phyloP scores from a whole-genome alignment of 1,140 invertebrate species.

The Physella acuta region DNA sequence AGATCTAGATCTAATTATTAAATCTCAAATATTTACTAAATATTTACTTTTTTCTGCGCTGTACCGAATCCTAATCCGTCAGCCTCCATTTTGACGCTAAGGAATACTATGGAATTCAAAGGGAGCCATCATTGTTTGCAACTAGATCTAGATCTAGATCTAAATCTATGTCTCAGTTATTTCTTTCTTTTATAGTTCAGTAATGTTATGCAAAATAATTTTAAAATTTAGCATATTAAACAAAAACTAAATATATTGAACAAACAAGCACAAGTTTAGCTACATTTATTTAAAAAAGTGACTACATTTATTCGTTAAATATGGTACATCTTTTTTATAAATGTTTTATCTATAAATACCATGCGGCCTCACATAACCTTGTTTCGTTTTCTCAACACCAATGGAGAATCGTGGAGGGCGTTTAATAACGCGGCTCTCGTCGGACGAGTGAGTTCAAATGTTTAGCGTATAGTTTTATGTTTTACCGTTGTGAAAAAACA shows the following conservation, averaged over 20 bases:
- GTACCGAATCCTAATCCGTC: conserved; percentile 16
- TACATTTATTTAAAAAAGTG: not conserved
- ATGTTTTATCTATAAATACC: not conserved
- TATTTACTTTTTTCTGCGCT: conserved; percentile 8
- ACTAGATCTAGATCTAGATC: not conserved
- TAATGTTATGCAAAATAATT: no score
- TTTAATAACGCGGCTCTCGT: not conserved
- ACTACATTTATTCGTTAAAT: not conserved
- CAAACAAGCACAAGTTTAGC: not conserved
- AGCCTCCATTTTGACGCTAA: conserved; percentile 23
- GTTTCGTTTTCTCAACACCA: not conserved
- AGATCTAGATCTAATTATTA: not conserved
- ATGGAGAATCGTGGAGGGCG: not conserved
- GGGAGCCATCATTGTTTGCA: not conserved
- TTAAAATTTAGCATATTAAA: no score
- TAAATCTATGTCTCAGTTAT: not conserved
- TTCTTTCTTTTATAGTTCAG: not conserved
- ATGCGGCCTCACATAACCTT: not conserved
- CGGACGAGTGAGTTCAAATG: not conserved
- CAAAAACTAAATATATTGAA: not conserved
- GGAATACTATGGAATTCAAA: conserved; percentile 9
- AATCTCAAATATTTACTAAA: not conserved
- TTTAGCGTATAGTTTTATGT: not conserved
- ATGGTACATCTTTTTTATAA: not conserved
- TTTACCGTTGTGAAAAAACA: not conserved